Conservation (phyloP, 2,888 invertebrate species). For the Linnaemya tessellans region DNA sequence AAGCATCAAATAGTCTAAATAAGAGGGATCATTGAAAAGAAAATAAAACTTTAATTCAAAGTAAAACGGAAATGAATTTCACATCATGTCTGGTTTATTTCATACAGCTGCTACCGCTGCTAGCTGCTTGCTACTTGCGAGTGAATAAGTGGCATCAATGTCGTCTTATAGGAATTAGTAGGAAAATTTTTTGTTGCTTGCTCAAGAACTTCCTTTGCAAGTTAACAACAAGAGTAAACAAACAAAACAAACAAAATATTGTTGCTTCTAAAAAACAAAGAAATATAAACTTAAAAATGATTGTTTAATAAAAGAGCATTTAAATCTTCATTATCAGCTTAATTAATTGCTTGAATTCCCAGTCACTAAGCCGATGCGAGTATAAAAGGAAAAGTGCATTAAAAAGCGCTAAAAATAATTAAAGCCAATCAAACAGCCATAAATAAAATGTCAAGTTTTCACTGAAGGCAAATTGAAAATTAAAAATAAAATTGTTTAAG, state of each 20-base stretch:
- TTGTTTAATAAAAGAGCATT: conserved; percentile 44
- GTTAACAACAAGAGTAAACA: neutral
- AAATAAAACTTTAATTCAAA: conserved; percentile 64
- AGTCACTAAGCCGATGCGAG: conserved; percentile 5
- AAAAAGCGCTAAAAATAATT: conserved; percentile 9
- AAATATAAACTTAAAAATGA: conserved; percentile 7
- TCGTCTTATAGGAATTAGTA: conserved; percentile 45
- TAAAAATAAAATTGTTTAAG: neutral
- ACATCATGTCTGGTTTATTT: conserved; percentile 63
- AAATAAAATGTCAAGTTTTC: conserved; percentile 16
- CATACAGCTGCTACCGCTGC: conserved; percentile 25
- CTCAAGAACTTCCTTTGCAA: conserved; percentile 50
- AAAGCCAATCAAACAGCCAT: conserved; percentile 13
- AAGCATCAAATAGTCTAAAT: neutral
- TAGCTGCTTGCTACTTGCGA: conserved; percentile 34
- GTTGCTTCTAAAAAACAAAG: conserved; percentile 4
- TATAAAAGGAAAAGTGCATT: conserved; percentile 11
- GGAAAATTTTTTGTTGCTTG: conserved; percentile 11
- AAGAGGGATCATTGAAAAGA: conserved; percentile 54
- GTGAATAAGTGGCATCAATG: conserved; percentile 50
- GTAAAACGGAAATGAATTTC: conserved; percentile 71
- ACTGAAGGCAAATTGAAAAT: neutral
- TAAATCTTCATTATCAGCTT: conserved; percentile 54
- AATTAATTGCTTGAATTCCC: conserved; percentile 54
- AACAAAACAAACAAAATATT: conserved; percentile 15